Conservation (phyloP, 1,140 invertebrate species). For the Amphibalanus amphitrite region DNA sequence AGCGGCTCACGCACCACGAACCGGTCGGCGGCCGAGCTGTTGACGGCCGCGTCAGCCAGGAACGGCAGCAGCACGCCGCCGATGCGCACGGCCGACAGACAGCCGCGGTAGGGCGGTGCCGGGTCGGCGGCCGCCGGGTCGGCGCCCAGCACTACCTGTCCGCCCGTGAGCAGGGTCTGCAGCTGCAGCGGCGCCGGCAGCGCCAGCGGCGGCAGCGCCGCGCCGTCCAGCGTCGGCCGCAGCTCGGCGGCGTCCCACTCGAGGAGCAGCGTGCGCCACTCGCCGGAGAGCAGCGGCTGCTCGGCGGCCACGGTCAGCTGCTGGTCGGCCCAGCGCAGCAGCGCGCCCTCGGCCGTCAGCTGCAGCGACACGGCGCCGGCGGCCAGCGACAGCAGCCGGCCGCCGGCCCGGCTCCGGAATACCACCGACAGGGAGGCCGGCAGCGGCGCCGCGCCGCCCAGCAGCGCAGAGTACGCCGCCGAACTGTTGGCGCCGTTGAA, state of each 20-base stretch:
- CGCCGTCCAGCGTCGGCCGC: conserved; percentile 4
- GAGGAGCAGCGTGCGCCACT: conserved; percentile 10
- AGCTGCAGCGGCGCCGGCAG: not conserved
- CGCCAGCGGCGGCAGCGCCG: conserved; percentile 7
- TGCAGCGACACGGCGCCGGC: conserved; percentile 16
- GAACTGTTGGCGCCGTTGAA: conserved; percentile 44
- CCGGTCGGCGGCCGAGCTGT: conserved; percentile 21
- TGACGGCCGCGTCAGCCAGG: conserved; percentile 35
- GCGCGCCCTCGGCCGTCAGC: conserved; percentile 10
- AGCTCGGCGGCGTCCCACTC: conserved; percentile 5
- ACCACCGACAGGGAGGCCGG: conserved; percentile 66
- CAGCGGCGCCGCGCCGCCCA: conserved; percentile 11
- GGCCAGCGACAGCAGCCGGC: conserved; percentile 33
- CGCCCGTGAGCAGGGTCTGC: conserved; percentile 2
- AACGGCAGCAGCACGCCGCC: conserved; percentile 71
- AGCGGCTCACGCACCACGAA: conserved; percentile 17
- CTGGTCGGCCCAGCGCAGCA: conserved; percentile 78
- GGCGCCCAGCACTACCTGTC: conserved; percentile 5
- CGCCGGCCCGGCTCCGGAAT: conserved; percentile 64
- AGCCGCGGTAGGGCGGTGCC: conserved; percentile 51
- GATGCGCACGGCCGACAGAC: conserved; percentile 74
- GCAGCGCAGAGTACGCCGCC: conserved; percentile 18
- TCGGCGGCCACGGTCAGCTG: conserved; percentile 35
- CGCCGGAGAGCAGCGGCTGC: conserved; percentile 16
- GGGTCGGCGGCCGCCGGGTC: conserved; percentile 5